Percentiles rank a stretch among this genome's conserved stretches.
Conservation (phyloP, 2,888 invertebrate species). For the Drosophila cyrtoloma region DNA sequence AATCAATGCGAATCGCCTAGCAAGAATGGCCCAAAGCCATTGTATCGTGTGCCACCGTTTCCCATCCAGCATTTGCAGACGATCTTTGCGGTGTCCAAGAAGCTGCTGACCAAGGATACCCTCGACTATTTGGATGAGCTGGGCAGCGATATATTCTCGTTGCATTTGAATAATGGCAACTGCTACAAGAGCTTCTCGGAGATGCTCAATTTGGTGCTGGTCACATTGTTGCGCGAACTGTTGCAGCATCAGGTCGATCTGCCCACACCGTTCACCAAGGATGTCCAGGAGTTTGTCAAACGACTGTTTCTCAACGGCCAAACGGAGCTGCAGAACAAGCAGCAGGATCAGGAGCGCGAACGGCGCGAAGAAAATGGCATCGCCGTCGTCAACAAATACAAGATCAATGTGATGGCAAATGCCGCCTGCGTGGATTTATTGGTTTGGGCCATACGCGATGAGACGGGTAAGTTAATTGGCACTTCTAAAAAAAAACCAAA, state of each 20-base stretch:
- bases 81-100: conserved; percentile 92
- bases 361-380: conserved; percentile 91
- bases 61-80: conserved; percentile 92
- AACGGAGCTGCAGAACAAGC: conserved; percentile 94
- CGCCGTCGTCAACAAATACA: conserved; percentile 93
- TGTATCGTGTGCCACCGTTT: conserved; percentile 77
- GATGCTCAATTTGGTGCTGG: conserved; percentile 96
- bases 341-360: conserved; percentile 94
- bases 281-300: conserved; percentile 96
- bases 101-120: conserved; percentile 93
- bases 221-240: conserved; percentile 95
- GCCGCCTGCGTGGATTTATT: conserved; percentile 98
- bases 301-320: conserved; percentile 96
- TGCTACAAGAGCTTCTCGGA: conserved; percentile 98
- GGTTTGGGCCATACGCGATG: conserved; percentile 99
- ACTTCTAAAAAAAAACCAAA: background rate
- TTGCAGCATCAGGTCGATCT: conserved; percentile 95
- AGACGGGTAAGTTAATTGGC: conserved; percentile 90
- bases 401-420: conserved; percentile 98
- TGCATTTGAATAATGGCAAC: conserved; percentile 91
- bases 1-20: conserved; percentile 88
- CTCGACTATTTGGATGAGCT: conserved; percentile 93
- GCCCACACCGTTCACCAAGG: conserved; percentile 95
- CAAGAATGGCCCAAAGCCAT: conserved; percentile 85
- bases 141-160: conserved; percentile 91